Evolutionary conservation across 2,797 vertebrate genomes (phyloP), one percentile per base, ranked within the genome.

Genomic region (Xenentodon cancila): DNA sequence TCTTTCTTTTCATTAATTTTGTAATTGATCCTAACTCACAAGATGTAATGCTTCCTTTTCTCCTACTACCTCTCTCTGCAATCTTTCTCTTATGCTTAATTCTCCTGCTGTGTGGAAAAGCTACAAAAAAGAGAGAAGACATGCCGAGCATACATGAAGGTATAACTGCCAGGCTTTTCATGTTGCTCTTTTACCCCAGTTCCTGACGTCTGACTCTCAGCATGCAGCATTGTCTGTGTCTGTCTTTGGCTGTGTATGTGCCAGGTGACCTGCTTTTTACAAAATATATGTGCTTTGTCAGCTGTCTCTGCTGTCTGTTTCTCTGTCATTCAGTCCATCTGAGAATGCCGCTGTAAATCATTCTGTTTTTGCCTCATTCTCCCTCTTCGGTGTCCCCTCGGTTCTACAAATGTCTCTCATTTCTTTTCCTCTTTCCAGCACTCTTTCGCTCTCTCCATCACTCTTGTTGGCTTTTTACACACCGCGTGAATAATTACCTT

Each of bases 61-160:
- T 80, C 77, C 84, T 63, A 62, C 68, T 55, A 68, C 47, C 60
- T 84, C 71, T 80, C 78, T 85, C 75, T 85, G 64, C 75, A 63
- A 75, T 86, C 44, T 82, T 59, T 82, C 77, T 89, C 72, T 82
- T 89, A 69, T 87, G 82, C 71, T 83, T 84, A 68, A 85, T 82
- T 84, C 72, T 79, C 76, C 82, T 78, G 66, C 87, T 86, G 71
- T 83, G 68, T 73, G 86, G 77, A 81, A 95, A 97, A 99, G 97
- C 97, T 98, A 92, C 97, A 99, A 96, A 99, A 98, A 93, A 94
- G 97, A 94, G 97, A 98, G 95, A 97, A 97, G 96, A 99, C 97
- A 91, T 99, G 97, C 96, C 97, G 97, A 94, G 97, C 96, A 78
- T 99, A 98, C 91, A 97, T 98, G 96, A 99, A 99, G 97, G 97